Evolutionary conservation across 2,113 vertebrate species (phyloP).

Genomic region (Brachirus orientalis): DNA sequence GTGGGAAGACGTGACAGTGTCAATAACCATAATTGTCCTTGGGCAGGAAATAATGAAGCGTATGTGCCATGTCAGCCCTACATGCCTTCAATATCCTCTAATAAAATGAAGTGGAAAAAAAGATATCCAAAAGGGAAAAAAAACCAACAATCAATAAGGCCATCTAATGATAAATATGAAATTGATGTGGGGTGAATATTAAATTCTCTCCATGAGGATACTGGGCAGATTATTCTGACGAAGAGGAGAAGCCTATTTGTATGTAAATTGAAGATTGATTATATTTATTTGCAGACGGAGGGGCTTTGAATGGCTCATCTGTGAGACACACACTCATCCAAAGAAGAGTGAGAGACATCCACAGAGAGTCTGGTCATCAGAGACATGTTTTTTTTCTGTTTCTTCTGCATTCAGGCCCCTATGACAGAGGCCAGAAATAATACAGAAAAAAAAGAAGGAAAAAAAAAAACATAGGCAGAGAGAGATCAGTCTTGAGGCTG

Average conservation of each 20-base stretch:
- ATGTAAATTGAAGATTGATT: constrained; percentile 86
- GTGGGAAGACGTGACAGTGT: constrained; percentile 85
- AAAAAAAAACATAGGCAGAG: constrained; percentile 49
- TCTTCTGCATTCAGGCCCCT: constrained; percentile 45
- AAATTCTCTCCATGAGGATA: constrained; percentile 72
- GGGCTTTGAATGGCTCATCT: constrained; percentile 43
- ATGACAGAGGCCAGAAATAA: constrained; percentile 61
- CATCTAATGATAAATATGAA: constrained; percentile 81
- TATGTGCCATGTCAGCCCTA: constrained; percentile 75
- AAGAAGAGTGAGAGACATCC: constrained; percentile 50
- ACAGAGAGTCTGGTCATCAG: constrained; percentile 54
- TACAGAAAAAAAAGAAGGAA: constrained; percentile 35
- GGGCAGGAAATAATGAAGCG: constrained; percentile 87
- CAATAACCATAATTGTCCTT: constrained; percentile 88
- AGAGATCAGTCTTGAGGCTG: constrained; percentile 69
- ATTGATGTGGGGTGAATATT: constrained; percentile 77
- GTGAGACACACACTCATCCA: constrained; percentile 20
- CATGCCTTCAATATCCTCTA: constrained; percentile 82
- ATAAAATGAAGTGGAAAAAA: constrained; percentile 81
- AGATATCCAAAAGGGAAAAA: constrained; percentile 31
- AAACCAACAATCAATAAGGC: constrained; percentile 83
- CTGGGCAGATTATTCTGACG: constrained; percentile 76
- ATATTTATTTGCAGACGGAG: constrained; percentile 82
- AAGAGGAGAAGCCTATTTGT: constrained; percentile 82
- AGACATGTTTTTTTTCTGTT: constrained; percentile 59